phyloP scores from a whole-genome alignment of 1,140 invertebrate species.

The Trachymyrmex cornetzi region DNA sequence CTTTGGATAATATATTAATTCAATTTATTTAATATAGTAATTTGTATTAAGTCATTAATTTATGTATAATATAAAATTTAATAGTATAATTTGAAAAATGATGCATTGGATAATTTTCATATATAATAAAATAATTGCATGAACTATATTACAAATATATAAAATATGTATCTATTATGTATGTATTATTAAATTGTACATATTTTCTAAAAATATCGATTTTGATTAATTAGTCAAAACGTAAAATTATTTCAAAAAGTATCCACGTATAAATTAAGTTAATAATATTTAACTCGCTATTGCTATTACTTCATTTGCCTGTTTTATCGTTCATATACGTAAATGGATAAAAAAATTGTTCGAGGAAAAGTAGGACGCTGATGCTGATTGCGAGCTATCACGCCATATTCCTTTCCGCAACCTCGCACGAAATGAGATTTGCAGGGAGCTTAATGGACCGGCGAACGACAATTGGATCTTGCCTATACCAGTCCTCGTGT shows the following conservation, averaged over 20 bases:
- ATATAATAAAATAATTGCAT: background rate
- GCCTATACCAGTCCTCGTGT: background rate
- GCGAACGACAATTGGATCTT: slow-evolving; percentile 66
- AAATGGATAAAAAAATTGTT: slow-evolving; percentile 15
- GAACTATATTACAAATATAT: slow-evolving; percentile 1
- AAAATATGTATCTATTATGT: background rate
- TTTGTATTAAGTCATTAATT: background rate
- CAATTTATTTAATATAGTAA: background rate
- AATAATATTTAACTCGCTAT: background rate
- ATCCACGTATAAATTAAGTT: background rate
- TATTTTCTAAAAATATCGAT: background rate
- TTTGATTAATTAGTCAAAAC: background rate
- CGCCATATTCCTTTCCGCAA: slow-evolving; percentile 28
- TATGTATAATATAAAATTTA: background rate
- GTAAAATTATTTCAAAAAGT: background rate
- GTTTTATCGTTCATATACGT: background rate
- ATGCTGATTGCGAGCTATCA: slow-evolving; percentile 26
- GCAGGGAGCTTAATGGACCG: slow-evolving; percentile 54
- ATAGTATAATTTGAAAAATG: background rate
- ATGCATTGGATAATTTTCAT: background rate
- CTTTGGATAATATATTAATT: slow-evolving; percentile 11
- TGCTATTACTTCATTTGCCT: background rate
- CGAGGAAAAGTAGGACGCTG: background rate
- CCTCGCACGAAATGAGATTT: slow-evolving; percentile 43
- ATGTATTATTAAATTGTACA: background rate